A percentile compares a stretch with the other conserved stretches of the same genome.
Evolutionary conservation across 2,888 invertebrate genomes (phyloP).

Genomic region (Gastrophysa polygoni): DNA sequence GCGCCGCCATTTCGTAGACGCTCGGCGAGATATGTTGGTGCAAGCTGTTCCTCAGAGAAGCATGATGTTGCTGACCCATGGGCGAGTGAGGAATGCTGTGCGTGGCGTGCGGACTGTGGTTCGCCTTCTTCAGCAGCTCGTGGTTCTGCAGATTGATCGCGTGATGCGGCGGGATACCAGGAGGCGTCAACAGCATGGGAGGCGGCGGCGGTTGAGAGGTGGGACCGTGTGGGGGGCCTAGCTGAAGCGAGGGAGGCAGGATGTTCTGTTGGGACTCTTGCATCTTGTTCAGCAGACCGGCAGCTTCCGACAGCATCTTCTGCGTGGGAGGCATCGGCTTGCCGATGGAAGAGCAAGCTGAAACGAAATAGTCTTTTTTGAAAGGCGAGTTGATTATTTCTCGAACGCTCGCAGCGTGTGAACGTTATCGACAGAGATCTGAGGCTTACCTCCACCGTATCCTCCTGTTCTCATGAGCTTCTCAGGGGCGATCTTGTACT

Average conservation of each 20-base stretch:
- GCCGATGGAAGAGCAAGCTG: conserved; percentile 55
- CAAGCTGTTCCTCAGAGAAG: conserved; percentile 68
- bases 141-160: conserved; percentile 69
- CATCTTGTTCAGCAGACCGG: conserved; percentile 69
- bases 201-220: conserved; percentile 57
- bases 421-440: neutral
- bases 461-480: conserved; percentile 96
- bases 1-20: conserved; percentile 96
- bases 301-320: conserved; percentile 79
- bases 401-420: neutral
- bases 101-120: conserved; percentile 59
- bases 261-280: conserved; percentile 68
- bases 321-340: conserved; percentile 81
- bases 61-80: conserved; percentile 64
- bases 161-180: conserved; percentile 78
- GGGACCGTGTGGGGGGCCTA: conserved; percentile 56
- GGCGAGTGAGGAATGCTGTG: conserved; percentile 64
- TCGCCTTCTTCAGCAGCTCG: conserved; percentile 64
- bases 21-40: conserved; percentile 91
- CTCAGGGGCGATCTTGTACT: conserved; percentile 97
- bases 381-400: no score
- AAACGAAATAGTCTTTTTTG: conserved; percentile 53
- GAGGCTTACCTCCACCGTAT: conserved; percentile 82
- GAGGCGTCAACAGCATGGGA: conserved; percentile 75
- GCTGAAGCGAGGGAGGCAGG: conserved; percentile 62